Percentiles rank a stretch among this genome's conserved stretches.
These are phyloP conservation scores for Gryllus bimaculatus DNA, from an alignment of 1,140 invertebrate species.

Conservation along the genomic window DNA sequence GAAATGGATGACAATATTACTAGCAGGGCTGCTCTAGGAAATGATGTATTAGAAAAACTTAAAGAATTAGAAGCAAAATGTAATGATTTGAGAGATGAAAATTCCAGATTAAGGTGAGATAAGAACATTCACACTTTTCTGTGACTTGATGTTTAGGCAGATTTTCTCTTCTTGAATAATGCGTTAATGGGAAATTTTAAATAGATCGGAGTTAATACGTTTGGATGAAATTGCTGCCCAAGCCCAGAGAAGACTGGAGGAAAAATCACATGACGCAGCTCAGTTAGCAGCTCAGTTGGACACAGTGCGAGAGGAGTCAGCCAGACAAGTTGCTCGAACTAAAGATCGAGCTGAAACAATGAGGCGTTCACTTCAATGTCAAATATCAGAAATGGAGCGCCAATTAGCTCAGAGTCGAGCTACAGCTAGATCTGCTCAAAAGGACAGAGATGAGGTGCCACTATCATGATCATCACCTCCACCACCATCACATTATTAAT, in stretches of 20 bases:
- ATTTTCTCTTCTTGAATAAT: not conserved
- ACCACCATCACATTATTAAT: no score
- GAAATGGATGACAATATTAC: not conserved
- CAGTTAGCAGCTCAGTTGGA: conserved; percentile 57
- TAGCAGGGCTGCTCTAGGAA: not conserved
- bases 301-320: conserved; percentile 56
- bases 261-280: conserved; percentile 39
- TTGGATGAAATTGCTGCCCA: conserved; percentile 32
- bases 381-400: conserved; percentile 52
- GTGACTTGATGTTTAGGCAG: not conserved
- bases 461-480: not conserved
- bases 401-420: conserved; percentile 52
- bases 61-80: not conserved
- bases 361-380: conserved; percentile 46
- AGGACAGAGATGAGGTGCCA: conserved; percentile 47
- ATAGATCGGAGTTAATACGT: conserved; percentile 27
- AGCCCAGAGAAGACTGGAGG: conserved; percentile 32
- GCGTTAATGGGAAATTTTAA: not conserved
- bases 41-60: not conserved
- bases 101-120: not conserved
- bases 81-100: not conserved
- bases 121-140: not conserved
- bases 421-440: conserved; percentile 48
- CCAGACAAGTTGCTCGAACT: conserved; percentile 54
- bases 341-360: conserved; percentile 56